phyloP scores from a whole-genome alignment of 1,140 invertebrate genomes.

The Drosophila tristis region DNA sequence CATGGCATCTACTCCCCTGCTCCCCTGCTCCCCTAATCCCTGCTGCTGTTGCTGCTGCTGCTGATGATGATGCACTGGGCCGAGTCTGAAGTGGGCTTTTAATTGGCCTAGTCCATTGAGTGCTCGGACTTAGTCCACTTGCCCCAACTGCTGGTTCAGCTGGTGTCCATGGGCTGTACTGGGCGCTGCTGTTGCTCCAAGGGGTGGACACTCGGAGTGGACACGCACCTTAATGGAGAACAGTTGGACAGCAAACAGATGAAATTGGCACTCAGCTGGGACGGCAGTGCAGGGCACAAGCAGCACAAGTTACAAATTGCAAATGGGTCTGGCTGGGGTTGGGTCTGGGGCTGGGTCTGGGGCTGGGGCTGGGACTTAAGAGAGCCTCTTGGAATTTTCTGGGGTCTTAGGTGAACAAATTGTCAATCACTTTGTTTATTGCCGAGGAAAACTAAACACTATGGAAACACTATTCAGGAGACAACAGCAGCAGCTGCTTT shows the following conservation, averaged over 20 bases:
- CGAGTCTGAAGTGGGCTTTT: conserved; percentile 56
- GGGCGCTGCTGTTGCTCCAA: no score
- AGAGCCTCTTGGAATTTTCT: conserved; percentile 4
- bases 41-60: neutral
- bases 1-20: neutral
- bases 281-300: neutral
- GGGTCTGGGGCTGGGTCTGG: neutral
- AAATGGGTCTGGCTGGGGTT: conserved; percentile 14
- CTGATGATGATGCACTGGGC: conserved; percentile 23
- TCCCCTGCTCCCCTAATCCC: neutral
- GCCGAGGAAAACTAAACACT: no score
- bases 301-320: conserved; percentile 43
- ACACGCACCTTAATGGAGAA: conserved; percentile 22
- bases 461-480: no score
- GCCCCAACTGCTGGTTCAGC: neutral
- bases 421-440: no score
- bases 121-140: conserved; percentile 20
- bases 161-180: neutral
- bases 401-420: no score
- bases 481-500: no score
- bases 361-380: conserved; percentile 5
- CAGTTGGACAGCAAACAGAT: conserved; percentile 14
- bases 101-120: conserved; percentile 63
- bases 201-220: neutral
- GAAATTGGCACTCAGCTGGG: conserved; percentile 47